Evolutionary conservation across 64 coral and sea anemone species (phyloP).

Genomic region (Actinia equina): DNA sequence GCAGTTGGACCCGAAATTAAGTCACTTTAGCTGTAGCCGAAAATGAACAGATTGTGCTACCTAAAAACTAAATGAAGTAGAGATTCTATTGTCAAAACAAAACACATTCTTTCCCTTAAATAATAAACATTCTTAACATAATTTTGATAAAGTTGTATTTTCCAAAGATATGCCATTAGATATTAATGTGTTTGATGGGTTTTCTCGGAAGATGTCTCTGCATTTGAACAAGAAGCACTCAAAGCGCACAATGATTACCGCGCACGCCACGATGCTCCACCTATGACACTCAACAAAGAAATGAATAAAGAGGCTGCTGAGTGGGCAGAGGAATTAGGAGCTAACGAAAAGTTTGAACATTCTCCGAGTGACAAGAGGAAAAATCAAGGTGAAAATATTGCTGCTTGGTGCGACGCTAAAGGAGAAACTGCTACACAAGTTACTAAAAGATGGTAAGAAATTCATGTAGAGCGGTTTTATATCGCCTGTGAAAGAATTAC

Average conservation of each 20-base stretch:
- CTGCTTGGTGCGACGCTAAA: conserved; percentile 4
- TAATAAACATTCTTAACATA: no score
- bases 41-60: no score
- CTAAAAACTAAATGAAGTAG: no score
- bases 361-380: conserved; percentile 33
- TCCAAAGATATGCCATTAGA: no score
- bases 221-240: conserved; percentile 60
- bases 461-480: no score
- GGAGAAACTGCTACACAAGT: neutral
- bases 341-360: conserved; percentile 33
- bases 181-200: neutral
- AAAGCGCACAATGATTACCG: conserved; percentile 74
- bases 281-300: conserved; percentile 37
- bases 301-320: conserved; percentile 48
- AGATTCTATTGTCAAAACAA: no score
- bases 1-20: no score
- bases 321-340: conserved; percentile 51
- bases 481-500: no score
- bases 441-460: conserved; percentile 25
- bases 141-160: no score
- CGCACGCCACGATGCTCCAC: conserved; percentile 52
- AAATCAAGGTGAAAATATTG: conserved; percentile 80
- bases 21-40: no score
- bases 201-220: conserved; percentile 13
- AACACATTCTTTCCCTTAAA: no score